Percentiles rank a stretch among this genome's conserved stretches.
phyloP scores from a whole-genome alignment of 2,888 invertebrate genomes.

The Dasypogon diadema region DNA sequence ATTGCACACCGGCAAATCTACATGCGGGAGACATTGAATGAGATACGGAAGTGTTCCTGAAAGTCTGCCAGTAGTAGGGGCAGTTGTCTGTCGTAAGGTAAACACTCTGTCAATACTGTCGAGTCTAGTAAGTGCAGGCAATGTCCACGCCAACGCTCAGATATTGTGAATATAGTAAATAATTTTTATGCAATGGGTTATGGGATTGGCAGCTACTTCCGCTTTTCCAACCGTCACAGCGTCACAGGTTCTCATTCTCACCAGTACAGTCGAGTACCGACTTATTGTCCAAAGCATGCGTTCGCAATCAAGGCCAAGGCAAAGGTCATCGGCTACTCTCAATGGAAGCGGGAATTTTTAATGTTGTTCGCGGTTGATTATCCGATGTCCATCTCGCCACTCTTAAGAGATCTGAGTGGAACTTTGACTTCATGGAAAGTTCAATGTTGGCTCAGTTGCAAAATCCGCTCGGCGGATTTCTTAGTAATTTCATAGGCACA shows the following conservation, averaged over 20 bases:
- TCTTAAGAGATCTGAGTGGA: too few relatives aligned
- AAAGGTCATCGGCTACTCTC: conserved; percentile 1
- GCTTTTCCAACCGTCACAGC: conserved; percentile 1
- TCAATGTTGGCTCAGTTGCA: too few relatives aligned
- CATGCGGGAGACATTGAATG: background rate
- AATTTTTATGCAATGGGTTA: background rate
- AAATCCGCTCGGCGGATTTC: too few relatives aligned
- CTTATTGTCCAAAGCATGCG: background rate
- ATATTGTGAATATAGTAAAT: background rate
- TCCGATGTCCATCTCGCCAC: too few relatives aligned
- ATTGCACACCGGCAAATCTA: background rate
- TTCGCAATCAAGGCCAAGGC: conserved; percentile 1
- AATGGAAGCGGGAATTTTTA: background rate
- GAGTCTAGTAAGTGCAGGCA: too few relatives aligned
- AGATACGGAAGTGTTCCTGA: conserved; percentile 3
- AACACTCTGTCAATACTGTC: background rate
- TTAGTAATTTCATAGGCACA: background rate
- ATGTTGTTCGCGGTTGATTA: too few relatives aligned
- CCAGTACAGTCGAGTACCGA: background rate
- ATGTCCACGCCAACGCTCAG: background rate
- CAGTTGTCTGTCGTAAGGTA: too few relatives aligned
- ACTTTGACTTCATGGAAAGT: too few relatives aligned
- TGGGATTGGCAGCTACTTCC: conserved; percentile 4
- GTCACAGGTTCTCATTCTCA: background rate
- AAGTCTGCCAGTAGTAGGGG: background rate